Percentiles rank a stretch among this genome's conserved stretches.
Conservation (phyloP, 2,113 vertebrate species). For the Theropithecus gelada region DNA sequence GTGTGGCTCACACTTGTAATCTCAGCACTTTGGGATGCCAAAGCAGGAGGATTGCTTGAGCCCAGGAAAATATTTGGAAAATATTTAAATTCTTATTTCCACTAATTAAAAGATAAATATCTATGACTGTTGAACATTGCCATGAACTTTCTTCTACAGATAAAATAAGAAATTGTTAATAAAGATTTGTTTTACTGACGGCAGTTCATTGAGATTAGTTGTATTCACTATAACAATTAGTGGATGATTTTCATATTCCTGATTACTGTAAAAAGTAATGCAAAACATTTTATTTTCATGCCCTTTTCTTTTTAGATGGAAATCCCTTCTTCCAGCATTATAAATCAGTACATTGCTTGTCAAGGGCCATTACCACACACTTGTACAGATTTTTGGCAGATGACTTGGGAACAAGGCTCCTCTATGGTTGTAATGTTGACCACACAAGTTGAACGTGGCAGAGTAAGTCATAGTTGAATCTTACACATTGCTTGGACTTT, state of each 20-base stretch:
- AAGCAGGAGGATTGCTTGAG: too few species aligned
- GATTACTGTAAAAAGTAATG: conserved; percentile 16
- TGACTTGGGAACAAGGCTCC: conserved; percentile 99
- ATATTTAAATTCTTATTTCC: conserved; percentile 24
- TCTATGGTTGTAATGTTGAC: conserved; percentile 99
- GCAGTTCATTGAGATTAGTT: conserved; percentile 4
- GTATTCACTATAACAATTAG: not conserved
- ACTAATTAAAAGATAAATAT: conserved; percentile 3
- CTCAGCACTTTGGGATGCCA: too few species aligned
- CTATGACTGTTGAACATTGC: not conserved
- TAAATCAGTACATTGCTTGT: conserved; percentile 98
- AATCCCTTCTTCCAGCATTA: conserved; percentile 97
- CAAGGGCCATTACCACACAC: conserved; percentile 98
- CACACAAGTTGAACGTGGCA: conserved; percentile 96
- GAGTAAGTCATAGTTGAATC: conserved; percentile 87
- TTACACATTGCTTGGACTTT: not conserved
- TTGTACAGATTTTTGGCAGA: conserved; percentile 98
- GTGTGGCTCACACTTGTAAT: too few species aligned
- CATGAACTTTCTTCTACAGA: conserved; percentile 18
- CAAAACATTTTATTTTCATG: not conserved
- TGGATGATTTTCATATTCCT: conserved; percentile 19
- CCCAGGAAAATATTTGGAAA: not conserved
- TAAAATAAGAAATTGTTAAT: conserved; percentile 44
- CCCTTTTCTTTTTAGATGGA: conserved; percentile 91
- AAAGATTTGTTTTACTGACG: conserved; percentile 45